Conservation (phyloP, 2,888 invertebrate genomes). For the Catocala sponsa region DNA sequence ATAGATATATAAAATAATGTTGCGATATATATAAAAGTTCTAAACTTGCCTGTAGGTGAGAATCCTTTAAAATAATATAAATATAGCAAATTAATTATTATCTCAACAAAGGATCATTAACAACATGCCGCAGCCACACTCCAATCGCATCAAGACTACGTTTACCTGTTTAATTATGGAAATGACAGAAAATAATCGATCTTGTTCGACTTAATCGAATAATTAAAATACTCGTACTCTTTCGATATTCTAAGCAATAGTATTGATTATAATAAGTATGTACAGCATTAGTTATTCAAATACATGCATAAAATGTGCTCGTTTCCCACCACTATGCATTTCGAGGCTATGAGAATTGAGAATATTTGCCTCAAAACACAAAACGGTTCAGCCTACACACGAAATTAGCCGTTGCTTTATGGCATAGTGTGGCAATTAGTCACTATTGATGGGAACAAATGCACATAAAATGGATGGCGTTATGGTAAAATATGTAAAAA, state of each 20-base stretch:
- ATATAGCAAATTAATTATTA: too few species aligned
- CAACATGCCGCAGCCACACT: too few species aligned
- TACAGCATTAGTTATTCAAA: slow-evolving; percentile 13
- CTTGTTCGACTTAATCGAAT: background rate
- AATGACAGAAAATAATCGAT: background rate
- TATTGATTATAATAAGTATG: slow-evolving; percentile 4
- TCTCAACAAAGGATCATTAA: too few species aligned
- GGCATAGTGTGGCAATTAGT: background rate
- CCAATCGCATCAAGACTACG: too few species aligned
- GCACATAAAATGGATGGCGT: too few species aligned
- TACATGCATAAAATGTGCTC: slow-evolving; percentile 3
- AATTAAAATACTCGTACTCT: background rate
- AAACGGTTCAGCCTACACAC: background rate
- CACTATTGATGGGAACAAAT: too few species aligned
- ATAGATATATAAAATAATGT: too few species aligned
- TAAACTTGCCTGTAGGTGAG: too few species aligned
- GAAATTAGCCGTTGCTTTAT: background rate
- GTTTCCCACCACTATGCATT: slow-evolving; percentile 2
- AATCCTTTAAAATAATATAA: too few species aligned
- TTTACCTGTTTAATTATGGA: too few species aligned
- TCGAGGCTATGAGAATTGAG: slow-evolving; percentile 6
- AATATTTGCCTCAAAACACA: slow-evolving; percentile 4
- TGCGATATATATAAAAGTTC: too few species aligned
- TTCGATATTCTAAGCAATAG: background rate
- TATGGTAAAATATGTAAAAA: too few species aligned